A percentile compares a stretch with the other conserved stretches of the same genome.
Evolutionary conservation across 2,888 invertebrate genomes (phyloP).

Genomic region (Cantharis flavilabris): DNA sequence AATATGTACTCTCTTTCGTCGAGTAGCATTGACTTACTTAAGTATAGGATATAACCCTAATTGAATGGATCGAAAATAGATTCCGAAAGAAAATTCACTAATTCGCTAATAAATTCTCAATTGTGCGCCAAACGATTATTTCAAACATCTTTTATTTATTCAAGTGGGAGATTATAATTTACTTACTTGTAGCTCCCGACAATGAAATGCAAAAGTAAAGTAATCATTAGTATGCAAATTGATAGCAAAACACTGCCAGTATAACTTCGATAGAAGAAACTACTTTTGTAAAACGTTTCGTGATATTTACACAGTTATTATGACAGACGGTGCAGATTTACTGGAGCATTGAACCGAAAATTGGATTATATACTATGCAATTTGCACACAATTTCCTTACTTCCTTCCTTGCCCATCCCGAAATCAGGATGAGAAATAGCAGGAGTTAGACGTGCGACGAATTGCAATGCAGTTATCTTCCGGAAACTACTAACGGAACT

Average conservation of each 20-base stretch:
- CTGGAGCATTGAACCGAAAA: slow-evolving; percentile 35
- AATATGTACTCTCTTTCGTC: slow-evolving; percentile 28
- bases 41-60: slow-evolving; percentile 19
- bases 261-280: slow-evolving; percentile 7
- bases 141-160: neutral
- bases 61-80: slow-evolving; percentile 21
- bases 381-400: slow-evolving; percentile 44
- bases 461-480: slow-evolving; percentile 30
- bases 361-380: slow-evolving; percentile 41
- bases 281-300: slow-evolving; percentile 25
- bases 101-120: neutral
- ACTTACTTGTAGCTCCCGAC: neutral
- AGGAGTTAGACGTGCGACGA: slow-evolving; percentile 31
- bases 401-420: slow-evolving; percentile 39
- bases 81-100: slow-evolving; percentile 4
- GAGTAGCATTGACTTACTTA: slow-evolving; percentile 15
- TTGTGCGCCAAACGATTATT: neutral
- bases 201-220: neutral
- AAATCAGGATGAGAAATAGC: slow-evolving; percentile 38
- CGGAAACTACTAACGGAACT: slow-evolving; percentile 19
- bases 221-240: slow-evolving; percentile 39
- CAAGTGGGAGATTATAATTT: neutral
- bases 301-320: slow-evolving; percentile 35
- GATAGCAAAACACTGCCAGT: slow-evolving; percentile 30
- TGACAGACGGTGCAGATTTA: slow-evolving; percentile 35